Base-by-base conservation (phyloP, 2,797 vertebrate genomes). In the Eidolon dupreanum region DNA sequence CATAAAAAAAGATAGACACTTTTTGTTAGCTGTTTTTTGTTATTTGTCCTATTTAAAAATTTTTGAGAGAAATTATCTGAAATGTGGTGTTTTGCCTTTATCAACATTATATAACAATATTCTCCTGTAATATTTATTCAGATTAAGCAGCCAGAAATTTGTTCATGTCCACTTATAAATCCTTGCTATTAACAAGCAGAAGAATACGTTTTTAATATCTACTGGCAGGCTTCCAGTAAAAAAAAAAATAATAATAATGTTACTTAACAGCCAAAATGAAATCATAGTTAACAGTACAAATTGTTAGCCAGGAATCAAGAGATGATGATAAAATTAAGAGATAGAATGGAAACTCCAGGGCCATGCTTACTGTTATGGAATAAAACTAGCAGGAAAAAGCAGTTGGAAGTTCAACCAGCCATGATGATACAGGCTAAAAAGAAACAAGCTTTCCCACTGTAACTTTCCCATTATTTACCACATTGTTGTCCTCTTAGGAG, bases 301-400 rank as follows among this genome's bases (percentile, higher is more conserved):
- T 82, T 65, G 10, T 12, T 75, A 94, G n/a, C 26, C 17, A 46
- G 13, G 33, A 70, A 75, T 81, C 49, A 82, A 86, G 53, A 92
- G 20, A 31, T 66, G 20, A 79, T 77, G 70, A 71, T 71, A 79
- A 57, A 43, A 26, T 65, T 68, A 94, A 75, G 33, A 81, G 24
- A 84, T 13, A 79, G 33, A 75, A 38, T 43, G n/a, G 49, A 89
- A 68, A 89, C 73, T 15, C 11, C n/a, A 91, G 15, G 24, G 75
- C 26, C 75, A 8, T 85, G 31, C 61, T 26, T 22, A 46, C 8
- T 20, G 8, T 16, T 38, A 6, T 46, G 46, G 43, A 93, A 74
- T 88, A 84, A 81, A 92, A 33, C 28, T 88, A 70, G 24, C 19
- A 92, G 38, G 53, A 78, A 83, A 84, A 96, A 55, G 12, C 28